phyloP scores from a whole-genome alignment of 1,140 invertebrate species.

The Nasonia longicornis region DNA sequence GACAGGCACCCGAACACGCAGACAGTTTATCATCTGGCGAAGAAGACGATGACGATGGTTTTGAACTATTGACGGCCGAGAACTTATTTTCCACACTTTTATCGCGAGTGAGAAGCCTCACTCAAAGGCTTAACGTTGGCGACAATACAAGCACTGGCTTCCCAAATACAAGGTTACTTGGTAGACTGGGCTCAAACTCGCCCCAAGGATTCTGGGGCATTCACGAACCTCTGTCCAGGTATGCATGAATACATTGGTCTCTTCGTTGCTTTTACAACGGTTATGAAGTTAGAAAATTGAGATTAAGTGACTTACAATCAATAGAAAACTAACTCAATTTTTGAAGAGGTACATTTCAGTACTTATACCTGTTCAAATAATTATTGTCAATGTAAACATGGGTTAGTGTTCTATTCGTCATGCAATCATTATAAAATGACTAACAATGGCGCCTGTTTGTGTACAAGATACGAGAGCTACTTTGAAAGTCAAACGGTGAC shows the following conservation, averaged over 20 bases:
- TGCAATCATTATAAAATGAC: not conserved
- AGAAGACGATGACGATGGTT: constrained; percentile 89
- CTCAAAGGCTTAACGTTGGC: constrained; percentile 86
- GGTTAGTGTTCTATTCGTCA: not conserved
- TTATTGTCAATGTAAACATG: not conserved
- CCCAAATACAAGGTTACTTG: constrained; percentile 70
- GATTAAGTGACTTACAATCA: not conserved
- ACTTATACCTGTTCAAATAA: too few species aligned
- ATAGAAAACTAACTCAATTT: constrained; percentile 11
- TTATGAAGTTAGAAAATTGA: not conserved
- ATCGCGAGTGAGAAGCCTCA: constrained; percentile 85
- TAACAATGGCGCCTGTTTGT: constrained; percentile 56
- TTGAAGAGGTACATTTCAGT: too few species aligned
- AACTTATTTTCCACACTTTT: constrained; percentile 89
- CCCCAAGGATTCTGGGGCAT: constrained; percentile 62
- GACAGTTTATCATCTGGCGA: constrained; percentile 90
- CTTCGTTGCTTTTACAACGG: not conserved
- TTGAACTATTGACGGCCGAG: constrained; percentile 90
- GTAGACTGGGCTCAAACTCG: constrained; percentile 62
- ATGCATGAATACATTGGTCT: not conserved
- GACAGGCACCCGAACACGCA: constrained; percentile 76
- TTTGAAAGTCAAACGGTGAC: constrained; percentile 65
- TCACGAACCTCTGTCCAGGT: constrained; percentile 58
- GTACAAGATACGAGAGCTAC: constrained; percentile 67
- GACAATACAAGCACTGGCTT: constrained; percentile 74